Base-by-base conservation (phyloP, 37 sponge, comb jelly and placozoan species). In the Cliona cf. orientalis region DNA sequence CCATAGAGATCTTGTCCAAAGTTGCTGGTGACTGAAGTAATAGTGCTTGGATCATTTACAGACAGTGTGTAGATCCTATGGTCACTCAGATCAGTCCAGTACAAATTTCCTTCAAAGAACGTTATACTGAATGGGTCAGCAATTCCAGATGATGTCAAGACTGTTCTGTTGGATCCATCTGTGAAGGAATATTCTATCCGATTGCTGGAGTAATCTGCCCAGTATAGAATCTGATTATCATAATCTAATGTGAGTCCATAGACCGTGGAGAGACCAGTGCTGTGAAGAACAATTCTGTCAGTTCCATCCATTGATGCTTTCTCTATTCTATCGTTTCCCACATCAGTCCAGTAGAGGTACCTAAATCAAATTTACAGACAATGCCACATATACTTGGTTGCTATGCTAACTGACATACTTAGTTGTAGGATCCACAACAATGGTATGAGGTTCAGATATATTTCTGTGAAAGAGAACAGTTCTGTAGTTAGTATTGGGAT, bases 201-300 rank as follows among this genome's bases (percentile, higher is more conserved):
- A 38, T 80, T 69, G n/a, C 42, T 29, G 26, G 33, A 46, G 25
- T 75, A 69, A 37, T 93, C 93, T 4, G 67, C 81, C 93, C 93
- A 93, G 82, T 89, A 93, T 39, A 93, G 79, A 17, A 58, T 89
- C 41, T 80, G 77, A 2, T 82, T 76, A 21, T 37, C 46, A 19
- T 64, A 57, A 60, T 93, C 89, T 19, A 93, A 19, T 0, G 93
- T 58, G 0, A 93, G 82, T 23, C 72, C 86, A 69, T 69, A 79
- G 11, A 85, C 80, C 72, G 74, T 72, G 66, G 40, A 38, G 12
- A 91, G 57, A 5, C 42, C 40, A 35, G 68, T 67, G 19, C 11
- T 7, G 19, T 31, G 11, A 2, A 75, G 14, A 5, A 57, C 61
- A 1, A 59, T 58, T 26, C 75, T 26, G 11, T 46, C 39, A 23